These are phyloP conservation scores for Cyclopterus lumpus DNA, from an alignment of 2,797 vertebrate genomes.

Conservation along the genomic window DNA sequence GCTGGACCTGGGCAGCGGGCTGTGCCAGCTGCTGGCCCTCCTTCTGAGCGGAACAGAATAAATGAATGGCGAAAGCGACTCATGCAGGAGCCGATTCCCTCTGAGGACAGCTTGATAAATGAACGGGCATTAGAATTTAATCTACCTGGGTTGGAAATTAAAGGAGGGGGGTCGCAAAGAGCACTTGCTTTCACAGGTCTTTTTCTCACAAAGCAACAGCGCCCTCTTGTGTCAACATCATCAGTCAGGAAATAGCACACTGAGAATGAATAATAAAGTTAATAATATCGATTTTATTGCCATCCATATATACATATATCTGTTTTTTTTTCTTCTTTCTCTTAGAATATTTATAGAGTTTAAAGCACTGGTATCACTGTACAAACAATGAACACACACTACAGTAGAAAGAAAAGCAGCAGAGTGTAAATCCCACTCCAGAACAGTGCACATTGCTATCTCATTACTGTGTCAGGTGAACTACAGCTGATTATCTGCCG, in stretches of 20 bases:
- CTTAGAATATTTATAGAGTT: slow-evolving; percentile 48
- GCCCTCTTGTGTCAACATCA: slow-evolving; percentile 61
- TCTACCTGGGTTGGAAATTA: slow-evolving; percentile 63
- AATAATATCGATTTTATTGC: slow-evolving; percentile 74
- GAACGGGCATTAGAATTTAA: slow-evolving; percentile 58
- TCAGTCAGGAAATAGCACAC: slow-evolving; percentile 29
- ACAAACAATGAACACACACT: slow-evolving; percentile 54
- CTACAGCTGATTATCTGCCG: slow-evolving; percentile 33
- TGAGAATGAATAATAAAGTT: slow-evolving; percentile 5
- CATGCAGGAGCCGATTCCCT: slow-evolving; percentile 59
- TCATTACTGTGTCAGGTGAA: slow-evolving; percentile 17
- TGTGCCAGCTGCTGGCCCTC: slow-evolving; percentile 72
- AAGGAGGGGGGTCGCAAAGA: slow-evolving; percentile 38
- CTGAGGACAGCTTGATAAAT: slow-evolving; percentile 71
- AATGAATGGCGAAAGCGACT: slow-evolving; percentile 74
- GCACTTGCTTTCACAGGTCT: slow-evolving; percentile 43
- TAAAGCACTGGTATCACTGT: slow-evolving; percentile 60
- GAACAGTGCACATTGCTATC: slow-evolving; percentile 25
- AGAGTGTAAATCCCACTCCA: not conserved
- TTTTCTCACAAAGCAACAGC: slow-evolving; percentile 36
- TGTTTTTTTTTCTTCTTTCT: slow-evolving; percentile 23
- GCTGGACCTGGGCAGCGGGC: slow-evolving; percentile 55
- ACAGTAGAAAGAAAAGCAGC: slow-evolving; percentile 1
- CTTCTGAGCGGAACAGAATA: slow-evolving; percentile 59
- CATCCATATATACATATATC: slow-evolving; percentile 74